Evolutionary conservation across 2,888 invertebrate genomes (phyloP), one percentile per base, ranked within the genome.

Genomic region (Timema podura): DNA sequence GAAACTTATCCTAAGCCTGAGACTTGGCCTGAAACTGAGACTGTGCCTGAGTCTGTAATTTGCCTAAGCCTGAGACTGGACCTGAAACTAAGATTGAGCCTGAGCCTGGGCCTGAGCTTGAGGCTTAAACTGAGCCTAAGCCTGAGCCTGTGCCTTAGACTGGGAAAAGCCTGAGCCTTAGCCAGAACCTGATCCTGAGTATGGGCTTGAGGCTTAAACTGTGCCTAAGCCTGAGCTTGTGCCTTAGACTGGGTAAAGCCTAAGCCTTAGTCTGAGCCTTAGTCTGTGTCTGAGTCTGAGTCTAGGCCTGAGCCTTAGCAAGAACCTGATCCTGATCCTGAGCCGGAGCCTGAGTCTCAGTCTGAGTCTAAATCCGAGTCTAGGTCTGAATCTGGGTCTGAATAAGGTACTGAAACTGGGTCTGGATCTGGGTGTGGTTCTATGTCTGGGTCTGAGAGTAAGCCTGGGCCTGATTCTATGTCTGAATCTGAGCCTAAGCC

Each of bases 21-120:
- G 67, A 46, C 10, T 66, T 6, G 49, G 9, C 48, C 10, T 66
- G 67, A 15, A 47, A n/a, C 49, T 66, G 48, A 48, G 49, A n/a
- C 61, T 61, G 61, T 9, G 11, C 49, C 16, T 13, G n/a, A 68
- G 65, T 48, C 51, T 49, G n/a, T 69, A 45, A 45, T 16, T 59
- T 9, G 49, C 9, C n/a, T n/a, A n/a, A n/a, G n/a, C 49, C 49
- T 49, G 49, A 11, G 49, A 9, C 49, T 49, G 49, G 49, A 11
- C 49, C 49, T 49, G 49, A 11, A 11, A 9, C 49, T 49, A 76
- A 54, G 70, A 70, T 61, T 76, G 77, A 49, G 59, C 30, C 13
- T 72, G 68, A 74, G 76, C 65, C 71, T 72, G 73, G 73, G 72
- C 64, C 64, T 71, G 77, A 47, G 68, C 74, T 69, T 76, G 76